Evolutionary conservation across 37 sponge, comb jelly and placozoan species (phyloP).

Genomic region (Cliona cf. orientalis): DNA sequence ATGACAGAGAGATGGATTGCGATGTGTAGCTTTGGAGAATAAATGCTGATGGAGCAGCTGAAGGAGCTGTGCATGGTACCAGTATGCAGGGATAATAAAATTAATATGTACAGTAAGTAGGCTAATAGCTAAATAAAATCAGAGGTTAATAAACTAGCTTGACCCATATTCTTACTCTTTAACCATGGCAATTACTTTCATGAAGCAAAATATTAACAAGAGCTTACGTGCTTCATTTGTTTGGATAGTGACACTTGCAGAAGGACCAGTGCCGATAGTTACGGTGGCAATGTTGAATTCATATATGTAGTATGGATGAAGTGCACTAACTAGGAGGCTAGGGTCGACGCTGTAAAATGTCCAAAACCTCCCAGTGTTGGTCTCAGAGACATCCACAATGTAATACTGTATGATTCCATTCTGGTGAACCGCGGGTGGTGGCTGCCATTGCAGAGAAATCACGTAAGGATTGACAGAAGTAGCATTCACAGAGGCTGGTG

Average conservation of each 20-base stretch:
- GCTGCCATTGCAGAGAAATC: neutral
- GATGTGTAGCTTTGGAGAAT: neutral
- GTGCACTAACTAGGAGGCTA: neutral
- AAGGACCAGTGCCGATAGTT: constrained; percentile 19
- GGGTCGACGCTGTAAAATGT: neutral
- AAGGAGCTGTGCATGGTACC: neutral
- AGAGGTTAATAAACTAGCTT: too few relatives aligned
- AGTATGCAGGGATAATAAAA: too few relatives aligned
- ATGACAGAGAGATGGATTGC: neutral
- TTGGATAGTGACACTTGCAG: neutral
- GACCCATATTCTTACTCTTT: too few relatives aligned
- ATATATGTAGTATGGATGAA: constrained; percentile 26
- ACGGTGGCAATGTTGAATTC: neutral
- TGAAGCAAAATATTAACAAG: too few relatives aligned
- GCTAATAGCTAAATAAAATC: too few relatives aligned
- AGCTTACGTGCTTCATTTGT: constrained; percentile 25
- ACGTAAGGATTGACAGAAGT: neutral
- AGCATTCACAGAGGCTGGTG: neutral
- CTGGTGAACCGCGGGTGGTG: constrained; percentile 1
- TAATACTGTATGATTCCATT: constrained; percentile 22
- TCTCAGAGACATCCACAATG: neutral
- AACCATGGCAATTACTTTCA: too few relatives aligned
- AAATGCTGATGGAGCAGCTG: neutral
- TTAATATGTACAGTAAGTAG: too few relatives aligned
- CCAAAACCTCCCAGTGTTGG: constrained; percentile 1